Base-by-base conservation (phyloP, 2,888 invertebrate species). In the Diachrysia chrysitis region DNA sequence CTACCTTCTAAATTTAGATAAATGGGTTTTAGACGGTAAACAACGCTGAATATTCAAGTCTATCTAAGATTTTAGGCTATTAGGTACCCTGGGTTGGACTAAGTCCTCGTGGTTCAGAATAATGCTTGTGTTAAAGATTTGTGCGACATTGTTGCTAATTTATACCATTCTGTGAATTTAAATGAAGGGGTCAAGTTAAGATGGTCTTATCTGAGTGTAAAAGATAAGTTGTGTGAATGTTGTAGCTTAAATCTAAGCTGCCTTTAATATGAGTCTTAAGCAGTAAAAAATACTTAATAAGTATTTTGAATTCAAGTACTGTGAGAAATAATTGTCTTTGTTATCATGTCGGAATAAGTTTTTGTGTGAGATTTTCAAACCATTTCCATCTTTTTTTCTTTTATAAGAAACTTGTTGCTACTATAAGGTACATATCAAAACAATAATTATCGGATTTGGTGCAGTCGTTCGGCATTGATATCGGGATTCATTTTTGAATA, bases 1-100 rank as follows among this genome's bases (percentile, higher is more conserved):
- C 59, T 67, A 63, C 29, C 46, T 9, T 53, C 48, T 72, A 76
- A 63, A 64, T 76, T 76, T 75, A 75, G 76, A 76, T 51, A 17
- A 51, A 57, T n/a, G 12, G 42, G 25, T 25, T 57, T 68, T 54
- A 56, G 37, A 37, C 21, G 56, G 63, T 59, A 59, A 55, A 46
- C 62, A 59, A 76, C 53, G 16, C 23, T 10, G 53, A 53, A 54
- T 54, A 25, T 54, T 23, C 54, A 25, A n/a, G 54, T 54, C 25
- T 5, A 4, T 7, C 54, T 16, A 25, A 25, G 54, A 54, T 25
- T 25, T 4, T 16, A 54, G 48, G 21, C 4, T 12, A 21, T 51
- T 19, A 21, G 48, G 21, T 51, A 21, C 4, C 21, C 48, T 19
- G 3, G 21, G 10, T 1, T 46, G 17, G 48, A 10, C 48, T 51